Percentiles rank a stretch among this genome's conserved stretches.
Evolutionary conservation across 1,140 invertebrate genomes (phyloP).

Genomic region (Phymorhynchus buccinoides): DNA sequence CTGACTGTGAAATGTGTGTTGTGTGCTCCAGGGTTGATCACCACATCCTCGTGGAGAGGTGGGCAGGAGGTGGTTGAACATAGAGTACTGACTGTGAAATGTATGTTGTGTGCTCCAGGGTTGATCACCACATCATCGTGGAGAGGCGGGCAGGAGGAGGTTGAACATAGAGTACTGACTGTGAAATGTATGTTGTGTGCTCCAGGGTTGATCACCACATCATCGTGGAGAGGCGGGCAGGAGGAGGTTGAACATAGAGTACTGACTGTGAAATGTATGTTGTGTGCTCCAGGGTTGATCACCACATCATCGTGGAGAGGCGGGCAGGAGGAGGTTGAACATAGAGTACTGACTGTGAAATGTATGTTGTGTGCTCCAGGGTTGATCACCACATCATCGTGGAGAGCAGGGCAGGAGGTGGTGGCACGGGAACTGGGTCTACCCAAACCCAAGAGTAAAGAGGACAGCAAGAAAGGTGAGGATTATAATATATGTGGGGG

Average conservation of each 20-base stretch:
- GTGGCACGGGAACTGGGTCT: slow-evolving; percentile 65
- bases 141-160: slow-evolving; percentile 66
- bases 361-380: slow-evolving; percentile 56
- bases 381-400: slow-evolving; percentile 70
- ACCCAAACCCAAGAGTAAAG: slow-evolving; percentile 43
- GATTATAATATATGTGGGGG: neutral
- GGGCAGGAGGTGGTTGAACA: slow-evolving; percentile 66
- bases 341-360: too few species aligned
- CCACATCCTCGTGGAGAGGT: slow-evolving; percentile 68
- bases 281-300: too few species aligned
- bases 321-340: slow-evolving; percentile 64
- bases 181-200: too few species aligned
- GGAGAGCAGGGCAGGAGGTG: slow-evolving; percentile 68
- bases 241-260: too few species aligned
- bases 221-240: slow-evolving; percentile 68
- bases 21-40: slow-evolving; percentile 65
- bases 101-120: slow-evolving; percentile 55
- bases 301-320: slow-evolving; percentile 69
- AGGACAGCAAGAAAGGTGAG: neutral
- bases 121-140: slow-evolving; percentile 71
- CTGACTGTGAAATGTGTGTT: too few species aligned
- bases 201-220: too few species aligned
- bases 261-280: too few species aligned
- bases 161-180: too few species aligned
- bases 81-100: too few species aligned